These are phyloP conservation scores for Rhinolophus ferrumequinum DNA, from an alignment of 2,113 vertebrate genomes.

Conservation along the genomic window DNA sequence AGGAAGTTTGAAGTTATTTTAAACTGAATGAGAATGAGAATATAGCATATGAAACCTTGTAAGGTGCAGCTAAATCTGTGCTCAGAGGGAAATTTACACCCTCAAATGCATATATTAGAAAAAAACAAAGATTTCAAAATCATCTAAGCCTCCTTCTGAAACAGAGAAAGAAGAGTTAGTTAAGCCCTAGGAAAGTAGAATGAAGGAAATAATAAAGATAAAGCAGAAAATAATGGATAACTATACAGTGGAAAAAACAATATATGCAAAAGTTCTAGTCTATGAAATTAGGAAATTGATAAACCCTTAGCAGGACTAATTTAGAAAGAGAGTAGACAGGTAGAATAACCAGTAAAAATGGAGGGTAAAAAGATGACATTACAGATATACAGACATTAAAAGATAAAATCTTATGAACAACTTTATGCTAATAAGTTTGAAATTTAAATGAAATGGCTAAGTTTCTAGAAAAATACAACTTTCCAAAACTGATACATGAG, in stretches of 20 bases:
- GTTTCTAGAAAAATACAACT: too few species aligned
- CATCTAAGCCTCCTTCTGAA: not conserved
- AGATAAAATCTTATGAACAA: not conserved
- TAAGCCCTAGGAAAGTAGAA: not conserved
- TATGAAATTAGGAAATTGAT: not conserved
- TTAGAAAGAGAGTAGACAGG: not conserved
- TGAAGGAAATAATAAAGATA: not conserved
- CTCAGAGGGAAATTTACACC: not conserved
- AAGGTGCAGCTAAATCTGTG: slow-evolving; percentile 1
- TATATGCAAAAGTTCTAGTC: not conserved
- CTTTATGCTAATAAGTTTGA: not conserved
- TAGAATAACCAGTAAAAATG: not conserved
- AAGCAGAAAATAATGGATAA: not conserved
- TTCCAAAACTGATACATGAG: not conserved
- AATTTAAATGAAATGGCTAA: too few species aligned
- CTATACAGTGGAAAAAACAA: not conserved
- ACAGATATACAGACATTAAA: not conserved
- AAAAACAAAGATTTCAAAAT: not conserved
- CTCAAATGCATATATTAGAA: not conserved
- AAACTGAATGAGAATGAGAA: not conserved
- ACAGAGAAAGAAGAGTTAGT: not conserved
- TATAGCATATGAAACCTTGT: not conserved
- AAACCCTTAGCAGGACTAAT: not conserved
- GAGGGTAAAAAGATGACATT: not conserved
- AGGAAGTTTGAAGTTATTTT: slow-evolving; percentile 18